Evolutionary conservation across 2,113 vertebrate species (phyloP).

Genomic region (sheep (Ovis aries)): DNA sequence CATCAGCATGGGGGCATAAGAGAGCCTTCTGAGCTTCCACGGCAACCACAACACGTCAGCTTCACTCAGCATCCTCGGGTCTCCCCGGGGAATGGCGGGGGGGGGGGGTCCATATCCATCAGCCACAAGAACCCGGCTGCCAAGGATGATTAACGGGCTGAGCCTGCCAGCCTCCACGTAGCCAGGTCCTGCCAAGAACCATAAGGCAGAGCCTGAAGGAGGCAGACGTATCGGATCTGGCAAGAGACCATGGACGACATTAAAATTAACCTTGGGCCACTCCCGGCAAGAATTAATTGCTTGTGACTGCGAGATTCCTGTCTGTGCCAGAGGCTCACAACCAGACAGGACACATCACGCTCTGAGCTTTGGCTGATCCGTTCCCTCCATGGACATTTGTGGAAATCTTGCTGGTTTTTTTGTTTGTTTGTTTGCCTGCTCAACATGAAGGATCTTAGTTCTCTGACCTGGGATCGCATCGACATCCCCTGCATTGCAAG

Average conservation of each 20-base stretch:
- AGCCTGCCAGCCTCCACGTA: constrained; percentile 73
- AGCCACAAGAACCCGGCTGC: constrained; percentile 61
- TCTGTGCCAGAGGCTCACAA: constrained; percentile 68
- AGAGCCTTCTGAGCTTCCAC: constrained; percentile 34
- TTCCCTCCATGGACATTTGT: too few species aligned
- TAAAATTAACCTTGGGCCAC: constrained; percentile 77
- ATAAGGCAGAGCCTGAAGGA: constrained; percentile 67
- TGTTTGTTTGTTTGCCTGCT: not conserved
- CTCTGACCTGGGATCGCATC: not conserved
- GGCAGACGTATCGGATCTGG: constrained; percentile 73
- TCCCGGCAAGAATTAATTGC: constrained; percentile 74
- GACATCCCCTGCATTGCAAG: not conserved
- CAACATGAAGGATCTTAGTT: not conserved
- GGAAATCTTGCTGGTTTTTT: not conserved
- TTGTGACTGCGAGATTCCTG: constrained; percentile 76
- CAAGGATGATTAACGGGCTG: constrained; percentile 76
- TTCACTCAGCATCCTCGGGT: constrained; percentile 72
- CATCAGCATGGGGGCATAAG: not conserved
- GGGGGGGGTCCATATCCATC: constrained; percentile 80
- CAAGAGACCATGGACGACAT: constrained; percentile 71
- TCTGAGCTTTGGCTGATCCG: not conserved
- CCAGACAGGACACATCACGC: constrained; percentile 49
- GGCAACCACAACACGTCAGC: constrained; percentile 60
- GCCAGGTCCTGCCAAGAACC: constrained; percentile 73
- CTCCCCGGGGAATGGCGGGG: constrained; percentile 47